Base-by-base conservation (phyloP, 92 coral and sea anemone genomes). In the Epizoanthus fatuus region DNA sequence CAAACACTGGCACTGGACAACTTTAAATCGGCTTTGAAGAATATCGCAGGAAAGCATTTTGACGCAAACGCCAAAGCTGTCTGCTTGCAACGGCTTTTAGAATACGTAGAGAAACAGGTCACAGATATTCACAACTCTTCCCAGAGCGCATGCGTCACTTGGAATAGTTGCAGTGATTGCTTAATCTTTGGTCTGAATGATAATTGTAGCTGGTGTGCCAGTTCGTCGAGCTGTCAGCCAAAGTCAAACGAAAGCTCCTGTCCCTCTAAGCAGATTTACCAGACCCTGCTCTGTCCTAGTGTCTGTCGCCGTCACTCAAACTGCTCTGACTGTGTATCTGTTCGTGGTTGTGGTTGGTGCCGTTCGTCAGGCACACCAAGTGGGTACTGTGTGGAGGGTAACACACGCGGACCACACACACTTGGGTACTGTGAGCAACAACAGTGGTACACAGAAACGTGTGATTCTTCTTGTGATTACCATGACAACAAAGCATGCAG, bases 181-280 rank as follows among this genome's bases (percentile, higher is more conserved):
- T 40, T 90, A 35, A 52, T 83, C 32, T 57, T 69, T 80, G 91
- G 91, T 44, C 15, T 40, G 39, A 56, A 17, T 1, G 90, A 72
- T 44, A 82, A 72, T 3, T 90, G 93, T 57, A 74, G 47, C 82
- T 90, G 93, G 93, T 90, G 93, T 25, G 88, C 86, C n/a, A 59
- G 68, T 19, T 53, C 87, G 0, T 51, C 83, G 15, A 75, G 57
- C 37, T 81, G 91, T 47, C 57, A 75, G 25, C 66, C 44, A 9
- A 72, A 25, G 16, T 37, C 17, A 22, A 29, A 63, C 25, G 22
- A 52, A 19, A 39, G 42, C 66, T 52, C 25, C 7, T 86, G 90
- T 14, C 64, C n/a, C n/a, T 38, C 65, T 47, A 22, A 29, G 38
- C 77, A 64, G 10, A n/a, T 14, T 0, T 67, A 59, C 8, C 54